A percentile compares a stretch with the other conserved stretches of the same genome.
These are phyloP conservation scores for Hyperopisus bebe DNA, from an alignment of 2,113 vertebrate species.

Conservation along the genomic window DNA sequence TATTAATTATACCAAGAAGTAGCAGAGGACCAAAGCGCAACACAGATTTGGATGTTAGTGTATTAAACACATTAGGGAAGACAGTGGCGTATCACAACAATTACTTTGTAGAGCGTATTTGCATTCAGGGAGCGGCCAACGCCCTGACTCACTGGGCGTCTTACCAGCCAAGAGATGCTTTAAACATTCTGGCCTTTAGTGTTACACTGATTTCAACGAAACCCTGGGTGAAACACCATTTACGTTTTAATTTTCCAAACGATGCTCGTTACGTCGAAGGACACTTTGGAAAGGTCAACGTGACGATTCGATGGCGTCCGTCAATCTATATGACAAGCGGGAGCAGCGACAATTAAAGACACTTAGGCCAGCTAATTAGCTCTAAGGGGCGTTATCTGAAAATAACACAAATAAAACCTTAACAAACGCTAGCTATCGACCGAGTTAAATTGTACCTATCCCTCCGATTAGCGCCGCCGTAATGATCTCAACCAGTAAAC, in stretches of 20 bases:
- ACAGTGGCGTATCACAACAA: not conserved
- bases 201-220: not conserved
- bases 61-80: not conserved
- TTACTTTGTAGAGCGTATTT: not conserved
- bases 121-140: conserved; percentile 2
- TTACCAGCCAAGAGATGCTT: not conserved
- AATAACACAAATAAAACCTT: not conserved
- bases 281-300: not conserved
- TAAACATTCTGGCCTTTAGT: not conserved
- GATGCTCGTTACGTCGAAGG: not conserved
- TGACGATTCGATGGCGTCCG: not conserved
- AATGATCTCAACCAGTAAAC: not conserved
- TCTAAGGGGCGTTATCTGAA: not conserved
- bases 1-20: not conserved
- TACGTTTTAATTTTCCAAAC: not conserved
- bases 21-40: not conserved
- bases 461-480: not conserved
- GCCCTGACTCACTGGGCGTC: conserved; percentile 11
- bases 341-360: not conserved
- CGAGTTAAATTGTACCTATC: not conserved
- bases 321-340: not conserved
- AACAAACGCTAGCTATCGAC: not conserved
- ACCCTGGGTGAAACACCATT: not conserved
- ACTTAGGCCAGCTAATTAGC: not conserved
- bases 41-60: not conserved